These are phyloP conservation scores for Pammene fasciana DNA, from an alignment of 2,888 invertebrate genomes.

Conservation along the genomic window DNA sequence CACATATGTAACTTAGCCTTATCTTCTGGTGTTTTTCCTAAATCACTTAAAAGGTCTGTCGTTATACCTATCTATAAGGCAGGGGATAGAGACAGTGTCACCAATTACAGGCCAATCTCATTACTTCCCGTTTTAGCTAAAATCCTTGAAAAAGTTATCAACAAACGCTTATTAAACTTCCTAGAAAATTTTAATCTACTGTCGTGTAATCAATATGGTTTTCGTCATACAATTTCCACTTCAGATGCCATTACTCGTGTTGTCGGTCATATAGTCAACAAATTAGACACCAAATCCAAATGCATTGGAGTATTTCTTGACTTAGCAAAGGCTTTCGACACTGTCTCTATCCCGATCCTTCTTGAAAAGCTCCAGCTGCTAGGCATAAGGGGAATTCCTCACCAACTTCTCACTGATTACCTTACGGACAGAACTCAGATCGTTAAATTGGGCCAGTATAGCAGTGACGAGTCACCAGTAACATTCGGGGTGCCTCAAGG, in stretches of 20 bases:
- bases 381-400: not conserved
- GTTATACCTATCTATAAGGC: not conserved
- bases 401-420: not conserved
- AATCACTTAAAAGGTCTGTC: not conserved
- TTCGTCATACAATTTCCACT: not conserved
- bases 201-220: not conserved
- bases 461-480: not conserved
- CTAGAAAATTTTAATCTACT: not conserved
- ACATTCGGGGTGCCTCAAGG: constrained; percentile 25
- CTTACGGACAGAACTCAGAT: not conserved
- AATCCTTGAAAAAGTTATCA: not conserved
- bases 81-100: not conserved
- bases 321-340: not conserved
- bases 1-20: not conserved
- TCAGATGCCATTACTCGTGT: not conserved
- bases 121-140: not conserved
- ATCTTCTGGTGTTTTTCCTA: not conserved
- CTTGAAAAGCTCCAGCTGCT: not conserved
- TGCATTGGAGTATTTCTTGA: not conserved
- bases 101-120: not conserved
- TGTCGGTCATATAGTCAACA: not conserved
- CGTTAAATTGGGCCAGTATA: not conserved
- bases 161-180: not conserved
- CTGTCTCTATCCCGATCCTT: not conserved
- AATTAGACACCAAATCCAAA: not conserved